Evolutionary conservation across 2,888 invertebrate genomes (phyloP), one percentile per base, ranked within the genome.

Genomic region (Platycheirus albimanus): DNA sequence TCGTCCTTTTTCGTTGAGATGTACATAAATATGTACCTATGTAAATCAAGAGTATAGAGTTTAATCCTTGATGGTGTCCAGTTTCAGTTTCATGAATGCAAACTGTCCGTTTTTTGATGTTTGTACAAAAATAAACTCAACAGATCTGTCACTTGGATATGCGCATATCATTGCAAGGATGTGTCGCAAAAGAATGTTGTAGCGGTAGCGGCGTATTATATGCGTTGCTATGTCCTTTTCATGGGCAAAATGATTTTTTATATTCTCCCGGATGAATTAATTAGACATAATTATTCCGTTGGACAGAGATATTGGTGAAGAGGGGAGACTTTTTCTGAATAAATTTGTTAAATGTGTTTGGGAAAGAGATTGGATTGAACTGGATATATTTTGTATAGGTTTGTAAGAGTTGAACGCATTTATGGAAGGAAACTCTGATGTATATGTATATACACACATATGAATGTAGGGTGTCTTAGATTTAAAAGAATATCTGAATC

Each of bases 141-240:
- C 88, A 87, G 86, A 89, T 88, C 90, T 89, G 89, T 90, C 89
- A 88, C 86, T 87, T 88, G 87, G 88, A 89, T 88, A 87, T 88
- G 89, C 87, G 79, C 72, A 78, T 85, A 85, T 64, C 56, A 74
- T 76, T 85, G 76, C 71, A 45, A 19, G 76, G 33, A 64, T 56
- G 41, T 85, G 83, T 74, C 63, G 51, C 86, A 83, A 79, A 86
- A 85, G 86, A 85, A 77, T 71, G 84, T 87, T 87, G 86, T 87
- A 87, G 86, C 85, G 86, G 6, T n/a, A n/a, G n/a, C n/a, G 85
- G 88, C 84, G 58, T 85, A 76, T 86, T 86, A 61, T 71, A 72
- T 24, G n/a, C 75, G 84, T 85, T 85, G 49, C 28, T 43, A 11
- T 66, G 83, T 77, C 85, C 84, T 75, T n/a, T 85, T 79, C 72